Evolutionary conservation across 2,888 invertebrate genomes (phyloP), one percentile per base, ranked within the genome.

Genomic region (Tetragonisca angustula): DNA sequence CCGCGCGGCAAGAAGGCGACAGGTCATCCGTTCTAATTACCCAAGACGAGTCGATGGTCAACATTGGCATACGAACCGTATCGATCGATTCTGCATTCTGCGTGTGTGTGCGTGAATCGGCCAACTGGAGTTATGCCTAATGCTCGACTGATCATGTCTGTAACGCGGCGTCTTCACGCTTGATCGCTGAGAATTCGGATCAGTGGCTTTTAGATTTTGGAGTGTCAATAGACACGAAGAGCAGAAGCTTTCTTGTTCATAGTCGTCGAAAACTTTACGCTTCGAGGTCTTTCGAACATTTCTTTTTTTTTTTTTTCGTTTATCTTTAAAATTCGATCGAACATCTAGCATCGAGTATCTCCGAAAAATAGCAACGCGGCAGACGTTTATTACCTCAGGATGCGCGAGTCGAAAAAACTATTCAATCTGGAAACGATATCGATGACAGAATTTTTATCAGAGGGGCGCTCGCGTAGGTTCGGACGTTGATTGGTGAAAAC

Each of bases 21-120:
- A 36, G 76, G 70, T 79, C 81, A 83, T 86, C 83, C 82, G 85
- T 87, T 84, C 85, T 76, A 87, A 89, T 89, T 88, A 89, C 83
- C 88, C 87, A 85, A 89, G 87, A 88, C 77, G 65, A 65, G 43
- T 59, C 49, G 82, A 80, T 76, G 74, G 79, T 87, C 81, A 84
- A 84, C 84, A 85, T 87, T 79, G 83, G 71, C 54, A 52, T 65
- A 56, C 68, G 72, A 72, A 79, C 11, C 70, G 84, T 76, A 43
- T 50, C 50, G 36, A 61, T 49, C 49, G 72, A 54, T 65, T 73
- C 71, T 86, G 75, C 79, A 89, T 83, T 5, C 19, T 15, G 56
- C 54, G 21, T 54, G 15, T 50, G n/a, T 72, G 32, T 73, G 32
- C 43, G 15, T 19, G 52, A 52, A 68, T 17, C 73, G 79, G 72